Evolutionary conservation across 1,140 invertebrate species (phyloP).

Genomic region (Leptopilina boulardi): DNA sequence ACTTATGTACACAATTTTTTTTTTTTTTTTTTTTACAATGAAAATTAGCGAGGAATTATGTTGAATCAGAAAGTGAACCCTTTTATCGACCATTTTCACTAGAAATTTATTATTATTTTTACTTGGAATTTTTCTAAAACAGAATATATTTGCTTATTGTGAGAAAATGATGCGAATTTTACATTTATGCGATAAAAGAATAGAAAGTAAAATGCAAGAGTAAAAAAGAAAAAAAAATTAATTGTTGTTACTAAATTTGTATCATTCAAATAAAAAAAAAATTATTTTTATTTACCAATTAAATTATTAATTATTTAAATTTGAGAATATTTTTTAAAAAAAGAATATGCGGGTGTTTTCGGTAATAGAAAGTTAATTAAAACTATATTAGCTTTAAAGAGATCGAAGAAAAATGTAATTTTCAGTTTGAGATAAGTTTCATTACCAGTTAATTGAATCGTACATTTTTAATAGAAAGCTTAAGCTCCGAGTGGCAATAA

Average conservation of each 20-base stretch:
- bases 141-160: no score
- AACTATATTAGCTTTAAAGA: neutral
- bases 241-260: no score
- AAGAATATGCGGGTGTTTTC: no score
- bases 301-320: no score
- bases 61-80: neutral
- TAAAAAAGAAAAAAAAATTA: no score
- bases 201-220: no score
- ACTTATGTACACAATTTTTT: neutral
- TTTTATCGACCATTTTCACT: neutral
- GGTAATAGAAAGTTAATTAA: constrained; percentile 7
- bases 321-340: no score
- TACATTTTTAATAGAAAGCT: constrained; percentile 5
- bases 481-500: neutral
- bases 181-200: no score
- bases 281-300: no score
- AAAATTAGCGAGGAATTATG: neutral
- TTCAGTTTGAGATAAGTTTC: neutral
- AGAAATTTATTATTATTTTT: no score
- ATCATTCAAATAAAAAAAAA: no score
- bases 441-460: neutral
- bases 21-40: neutral
- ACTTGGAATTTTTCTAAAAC: neutral
- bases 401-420: neutral
- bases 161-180: no score